phyloP scores from a whole-genome alignment of 2,888 invertebrate species.

The Globia sparganii region DNA sequence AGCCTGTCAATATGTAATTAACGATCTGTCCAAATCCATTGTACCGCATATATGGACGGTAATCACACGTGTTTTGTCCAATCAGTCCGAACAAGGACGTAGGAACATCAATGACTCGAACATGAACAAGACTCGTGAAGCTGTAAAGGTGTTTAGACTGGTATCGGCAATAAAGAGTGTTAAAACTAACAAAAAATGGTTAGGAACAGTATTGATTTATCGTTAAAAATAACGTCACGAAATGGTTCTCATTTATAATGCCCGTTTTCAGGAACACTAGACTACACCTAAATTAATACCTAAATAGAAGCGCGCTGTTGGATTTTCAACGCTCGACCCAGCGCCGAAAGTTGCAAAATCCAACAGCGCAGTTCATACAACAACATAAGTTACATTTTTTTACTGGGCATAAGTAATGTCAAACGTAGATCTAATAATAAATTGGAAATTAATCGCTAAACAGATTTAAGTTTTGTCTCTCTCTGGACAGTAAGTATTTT shows the following conservation, averaged over 20 bases:
- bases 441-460: background rate
- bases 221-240: background rate
- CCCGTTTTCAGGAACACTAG: background rate
- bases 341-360: background rate
- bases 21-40: constrained; percentile 30
- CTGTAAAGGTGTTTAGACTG: constrained; percentile 22
- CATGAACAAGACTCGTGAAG: background rate
- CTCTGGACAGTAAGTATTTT: background rate
- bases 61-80: constrained; percentile 43
- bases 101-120: background rate
- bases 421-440: background rate
- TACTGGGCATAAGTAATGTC: background rate
- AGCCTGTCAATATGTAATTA: constrained; percentile 40
- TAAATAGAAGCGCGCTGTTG: background rate
- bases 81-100: constrained; percentile 23
- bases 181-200: background rate
- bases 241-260: background rate
- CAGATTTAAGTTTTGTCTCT: background rate
- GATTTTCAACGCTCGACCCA: background rate
- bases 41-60: constrained; percentile 32
- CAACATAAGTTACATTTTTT: too few species aligned
- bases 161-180: background rate
- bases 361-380: background rate
- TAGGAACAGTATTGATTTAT: background rate
- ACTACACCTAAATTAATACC: background rate